phyloP scores from a whole-genome alignment of 2,888 invertebrate genomes.

The Drosophila helvetica region DNA sequence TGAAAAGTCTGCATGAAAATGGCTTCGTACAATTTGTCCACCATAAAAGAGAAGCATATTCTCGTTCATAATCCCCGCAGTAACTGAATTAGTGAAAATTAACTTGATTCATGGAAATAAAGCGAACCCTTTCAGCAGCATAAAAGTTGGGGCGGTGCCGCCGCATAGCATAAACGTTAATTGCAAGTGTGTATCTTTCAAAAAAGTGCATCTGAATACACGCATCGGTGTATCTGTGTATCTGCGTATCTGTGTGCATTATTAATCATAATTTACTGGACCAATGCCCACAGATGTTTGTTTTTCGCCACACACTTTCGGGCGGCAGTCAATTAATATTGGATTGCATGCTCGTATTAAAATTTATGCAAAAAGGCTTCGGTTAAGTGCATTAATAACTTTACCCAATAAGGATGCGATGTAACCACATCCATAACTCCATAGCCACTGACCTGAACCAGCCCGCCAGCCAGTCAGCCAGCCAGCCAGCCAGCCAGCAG shows the following conservation, averaged over 20 bases:
- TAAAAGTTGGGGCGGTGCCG: no score
- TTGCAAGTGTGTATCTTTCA: neutral
- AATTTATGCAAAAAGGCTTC: slow-evolving; percentile 34
- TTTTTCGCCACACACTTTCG: neutral
- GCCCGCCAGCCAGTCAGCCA: neutral
- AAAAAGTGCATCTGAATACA: neutral
- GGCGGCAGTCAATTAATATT: slow-evolving; percentile 42
- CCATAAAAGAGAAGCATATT: neutral
- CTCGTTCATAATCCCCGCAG: neutral
- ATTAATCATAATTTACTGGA: slow-evolving; percentile 37
- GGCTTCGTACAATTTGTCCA: neutral
- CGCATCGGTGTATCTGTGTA: neutral
- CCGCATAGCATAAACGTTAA: slow-evolving; percentile 15
- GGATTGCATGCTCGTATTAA: slow-evolving; percentile 20
- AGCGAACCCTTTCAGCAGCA: neutral
- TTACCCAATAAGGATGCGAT: slow-evolving; percentile 5
- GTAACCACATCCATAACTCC: slow-evolving; percentile 11
- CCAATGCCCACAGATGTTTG: slow-evolving; percentile 32
- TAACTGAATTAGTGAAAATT: neutral
- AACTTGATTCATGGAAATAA: slow-evolving; percentile 11
- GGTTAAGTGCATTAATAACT: slow-evolving; percentile 45
- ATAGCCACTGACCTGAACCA: neutral
- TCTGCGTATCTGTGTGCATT: neutral
- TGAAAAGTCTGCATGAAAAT: neutral
- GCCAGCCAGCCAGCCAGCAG: no score